Percentiles rank a stretch among this genome's conserved stretches.
phyloP scores from a whole-genome alignment of 92 coral and sea anemone genomes.

The Palythoa caribaeorum region DNA sequence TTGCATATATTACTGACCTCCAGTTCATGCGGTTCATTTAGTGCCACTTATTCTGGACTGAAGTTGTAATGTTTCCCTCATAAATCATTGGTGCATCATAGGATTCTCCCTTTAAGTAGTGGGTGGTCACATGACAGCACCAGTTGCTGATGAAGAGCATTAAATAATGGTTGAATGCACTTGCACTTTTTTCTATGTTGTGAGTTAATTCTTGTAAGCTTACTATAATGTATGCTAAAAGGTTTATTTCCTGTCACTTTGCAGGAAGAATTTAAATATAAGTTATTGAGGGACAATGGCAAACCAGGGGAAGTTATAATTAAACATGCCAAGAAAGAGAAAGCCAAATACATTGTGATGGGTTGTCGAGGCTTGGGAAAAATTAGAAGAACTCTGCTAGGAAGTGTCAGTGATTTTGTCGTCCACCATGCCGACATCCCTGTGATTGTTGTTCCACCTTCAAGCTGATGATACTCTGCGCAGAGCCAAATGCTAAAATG shows the following conservation, averaged over 20 bases:
- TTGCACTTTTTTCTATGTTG: too few species aligned
- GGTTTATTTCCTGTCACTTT: not conserved
- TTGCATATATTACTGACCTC: too few species aligned
- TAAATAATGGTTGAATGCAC: too few species aligned
- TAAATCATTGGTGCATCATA: too few species aligned
- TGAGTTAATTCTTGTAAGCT: too few species aligned
- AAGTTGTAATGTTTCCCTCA: too few species aligned
- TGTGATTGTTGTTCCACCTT: constrained; percentile 40
- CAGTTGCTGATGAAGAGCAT: too few species aligned
- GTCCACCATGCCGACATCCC: constrained; percentile 41
- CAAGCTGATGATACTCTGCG: not conserved
- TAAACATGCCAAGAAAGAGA: constrained; percentile 34
- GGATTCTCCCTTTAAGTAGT: too few species aligned
- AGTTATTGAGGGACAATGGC: constrained; percentile 35
- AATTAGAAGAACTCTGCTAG: constrained; percentile 35
- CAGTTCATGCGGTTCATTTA: too few species aligned
- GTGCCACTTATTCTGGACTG: too few species aligned
- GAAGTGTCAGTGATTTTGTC: constrained; percentile 42
- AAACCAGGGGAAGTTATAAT: constrained; percentile 42
- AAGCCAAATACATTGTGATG: constrained; percentile 44
- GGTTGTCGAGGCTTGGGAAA: constrained; percentile 44
- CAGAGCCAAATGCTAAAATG: not conserved
- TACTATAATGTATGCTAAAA: too few species aligned
- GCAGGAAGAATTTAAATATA: constrained; percentile 27
- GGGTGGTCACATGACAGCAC: too few species aligned